These are phyloP conservation scores for Quiscalus mexicanus DNA, from an alignment of 2,113 vertebrate genomes.

Conservation along the genomic window DNA sequence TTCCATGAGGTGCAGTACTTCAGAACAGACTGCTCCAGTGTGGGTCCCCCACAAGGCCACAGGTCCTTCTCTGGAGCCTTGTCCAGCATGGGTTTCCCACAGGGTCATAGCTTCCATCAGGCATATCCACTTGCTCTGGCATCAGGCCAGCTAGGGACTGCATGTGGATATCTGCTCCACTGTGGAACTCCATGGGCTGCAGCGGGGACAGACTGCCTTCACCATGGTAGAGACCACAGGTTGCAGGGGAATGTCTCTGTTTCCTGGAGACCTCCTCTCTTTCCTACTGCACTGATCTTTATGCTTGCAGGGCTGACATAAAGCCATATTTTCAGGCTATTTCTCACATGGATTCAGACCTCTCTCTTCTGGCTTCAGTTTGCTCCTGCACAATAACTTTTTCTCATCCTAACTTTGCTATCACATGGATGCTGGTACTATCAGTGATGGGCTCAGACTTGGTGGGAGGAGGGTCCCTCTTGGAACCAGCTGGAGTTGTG, in stretches of 20 bases:
- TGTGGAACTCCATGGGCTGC: background rate
- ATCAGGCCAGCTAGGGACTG: too few relatives aligned
- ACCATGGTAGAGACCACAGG: too few relatives aligned
- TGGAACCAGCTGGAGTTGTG: background rate
- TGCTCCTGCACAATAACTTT: background rate
- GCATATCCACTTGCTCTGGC: background rate
- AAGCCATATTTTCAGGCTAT: background rate
- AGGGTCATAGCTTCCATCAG: background rate
- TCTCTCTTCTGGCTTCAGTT: background rate
- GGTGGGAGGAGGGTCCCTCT: background rate
- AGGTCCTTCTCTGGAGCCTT: background rate
- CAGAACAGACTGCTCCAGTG: background rate
- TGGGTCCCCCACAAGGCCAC: background rate
- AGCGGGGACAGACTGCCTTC: background rate
- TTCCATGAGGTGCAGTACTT: accelerated
- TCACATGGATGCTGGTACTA: background rate
- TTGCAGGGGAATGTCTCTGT: background rate
- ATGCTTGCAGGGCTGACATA: background rate
- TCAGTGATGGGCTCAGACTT: background rate
- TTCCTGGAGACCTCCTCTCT: background rate
- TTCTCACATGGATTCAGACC: background rate
- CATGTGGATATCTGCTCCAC: background rate
- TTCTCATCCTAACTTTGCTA: background rate
- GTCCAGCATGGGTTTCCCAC: background rate
- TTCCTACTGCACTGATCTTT: too few relatives aligned